A percentile compares a stretch with the other conserved stretches of the same genome.
phyloP scores from a whole-genome alignment of 2,113 vertebrate species.

The Proterorhinus semilunaris region DNA sequence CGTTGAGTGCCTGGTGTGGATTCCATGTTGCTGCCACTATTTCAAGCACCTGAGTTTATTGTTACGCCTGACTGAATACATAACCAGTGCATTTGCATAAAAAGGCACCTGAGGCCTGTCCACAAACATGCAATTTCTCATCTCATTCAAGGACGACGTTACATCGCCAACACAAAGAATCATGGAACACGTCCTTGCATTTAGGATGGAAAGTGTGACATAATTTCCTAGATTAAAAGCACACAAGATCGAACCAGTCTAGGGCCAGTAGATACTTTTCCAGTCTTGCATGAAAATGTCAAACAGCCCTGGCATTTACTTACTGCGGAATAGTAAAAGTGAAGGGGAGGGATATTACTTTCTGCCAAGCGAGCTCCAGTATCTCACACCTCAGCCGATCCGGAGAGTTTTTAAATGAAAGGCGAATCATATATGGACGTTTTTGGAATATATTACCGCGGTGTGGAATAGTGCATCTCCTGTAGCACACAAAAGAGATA shows the following conservation, averaged over 20 bases:
- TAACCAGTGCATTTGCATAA: constrained; percentile 21
- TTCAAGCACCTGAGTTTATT: constrained; percentile 11
- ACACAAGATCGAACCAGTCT: constrained; percentile 18
- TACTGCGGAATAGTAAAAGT: constrained; percentile 7
- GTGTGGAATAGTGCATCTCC: background rate
- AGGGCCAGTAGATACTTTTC: constrained; percentile 13
- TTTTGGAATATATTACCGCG: background rate
- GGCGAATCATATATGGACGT: constrained; percentile 1
- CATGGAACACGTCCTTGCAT: constrained; percentile 9
- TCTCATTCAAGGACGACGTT: constrained; percentile 38
- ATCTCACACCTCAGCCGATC: constrained; percentile 8
- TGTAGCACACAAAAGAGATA: background rate
- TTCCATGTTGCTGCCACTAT: background rate
- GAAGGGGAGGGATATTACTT: constrained; percentile 11
- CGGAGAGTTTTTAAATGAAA: background rate
- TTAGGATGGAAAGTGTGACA: constrained; percentile 17
- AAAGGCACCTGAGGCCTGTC: constrained; percentile 21
- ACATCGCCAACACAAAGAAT: constrained; percentile 12
- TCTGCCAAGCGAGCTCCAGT: constrained; percentile 2
- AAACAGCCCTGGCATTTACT: constrained; percentile 16
- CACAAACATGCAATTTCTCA: constrained; percentile 36
- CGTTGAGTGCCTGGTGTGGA: background rate
- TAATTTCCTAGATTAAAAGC: constrained; percentile 9
- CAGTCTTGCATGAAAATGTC: constrained; percentile 18
- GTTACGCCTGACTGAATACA: constrained; percentile 24